Base-by-base conservation (phyloP, 2,888 invertebrate genomes). In the Platycheirus rosarum region DNA sequence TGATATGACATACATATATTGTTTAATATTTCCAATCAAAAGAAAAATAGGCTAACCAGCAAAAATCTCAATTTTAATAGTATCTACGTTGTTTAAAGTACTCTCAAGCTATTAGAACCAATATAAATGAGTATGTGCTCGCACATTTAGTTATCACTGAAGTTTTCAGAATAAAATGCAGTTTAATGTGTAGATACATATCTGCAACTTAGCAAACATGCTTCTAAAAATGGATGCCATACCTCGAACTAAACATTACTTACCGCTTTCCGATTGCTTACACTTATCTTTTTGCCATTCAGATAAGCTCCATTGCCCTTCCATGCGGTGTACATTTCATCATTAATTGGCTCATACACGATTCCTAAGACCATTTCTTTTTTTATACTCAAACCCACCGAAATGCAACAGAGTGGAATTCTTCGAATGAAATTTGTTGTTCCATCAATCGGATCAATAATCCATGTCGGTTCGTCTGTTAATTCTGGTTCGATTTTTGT, bases 391-490 rank as follows among this genome's bases (percentile, higher is more conserved):
- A 94, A 87, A 29, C 92, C 96, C 46, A 96, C 92, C 0, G 95
- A 95, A 75, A 96, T 94, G 86, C 94, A 93, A 55, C 92, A 92
- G 76, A 93, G 92, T 3, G 95, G 95, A 87, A 94, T 93, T 35
- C 92, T 91, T 86, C 93, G 92, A 9, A 96, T 93, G 88, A 96
- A 97, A 91, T 97, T 97, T 51, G 94, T 93, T 2, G 97, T 97
- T 26, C 97, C 97, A 91, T 97, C 97, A 62, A 97, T 95, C 4
- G 97, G 97, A 90, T 97, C 95, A 79, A 96, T 94, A 65, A 96
- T 94, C 95, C 95, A 96, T 0, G 97, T 97, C 16, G 97, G 96
- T 9, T 92, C 93, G 87, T 95, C 93, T 0, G 95, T 96, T 85
- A 95, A 90, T 14, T 85, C 86, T 0, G 87, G 85, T 2, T 89